Percentiles rank a stretch among this genome's conserved stretches.
These are phyloP conservation scores for Oikopleura dioica DNA, from an alignment of 23 tunicate species.

Conservation along the genomic window DNA sequence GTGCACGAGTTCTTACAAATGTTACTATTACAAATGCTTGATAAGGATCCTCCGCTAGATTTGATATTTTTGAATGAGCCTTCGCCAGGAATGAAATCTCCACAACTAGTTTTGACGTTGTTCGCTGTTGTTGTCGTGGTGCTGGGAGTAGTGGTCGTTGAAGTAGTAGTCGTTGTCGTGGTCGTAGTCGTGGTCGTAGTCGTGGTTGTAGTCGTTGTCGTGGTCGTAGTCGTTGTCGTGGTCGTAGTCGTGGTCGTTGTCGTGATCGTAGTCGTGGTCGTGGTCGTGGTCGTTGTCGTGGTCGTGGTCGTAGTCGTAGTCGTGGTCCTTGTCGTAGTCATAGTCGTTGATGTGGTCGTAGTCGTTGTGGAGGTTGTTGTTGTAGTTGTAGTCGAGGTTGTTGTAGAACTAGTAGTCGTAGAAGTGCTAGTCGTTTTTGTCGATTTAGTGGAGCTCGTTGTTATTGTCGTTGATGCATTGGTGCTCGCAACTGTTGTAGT, in stretches of 20 bases:
- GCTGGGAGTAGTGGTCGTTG: background rate
- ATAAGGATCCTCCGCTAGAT: background rate
- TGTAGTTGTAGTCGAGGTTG: slow-evolving; percentile 6
- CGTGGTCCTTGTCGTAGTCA: background rate
- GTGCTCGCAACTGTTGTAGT: background rate
- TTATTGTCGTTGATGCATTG: background rate
- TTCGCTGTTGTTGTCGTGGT: background rate
- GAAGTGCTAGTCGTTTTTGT: background rate
- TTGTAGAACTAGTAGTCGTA: background rate
- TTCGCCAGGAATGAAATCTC: background rate
- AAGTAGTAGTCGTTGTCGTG: background rate
- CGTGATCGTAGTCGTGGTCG: background rate
- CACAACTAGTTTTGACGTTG: background rate
- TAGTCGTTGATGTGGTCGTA: background rate
- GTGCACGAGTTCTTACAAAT: background rate
- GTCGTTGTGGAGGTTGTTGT: slow-evolving; percentile 3
- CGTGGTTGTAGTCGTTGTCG: background rate
- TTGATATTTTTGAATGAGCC: background rate
- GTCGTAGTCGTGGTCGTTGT: background rate
- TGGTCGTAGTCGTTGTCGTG: slow-evolving; percentile 1
- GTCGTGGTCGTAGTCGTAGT: slow-evolving; percentile 8
- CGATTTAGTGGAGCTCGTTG: background rate
- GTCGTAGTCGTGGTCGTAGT: background rate
- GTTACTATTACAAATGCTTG: background rate
- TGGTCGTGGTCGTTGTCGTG: slow-evolving; percentile 7